Percentiles rank a stretch among this genome's conserved stretches.
phyloP scores from a whole-genome alignment of 35 echinoderm and acorn worm species.

The Nesometra sesokonis region DNA sequence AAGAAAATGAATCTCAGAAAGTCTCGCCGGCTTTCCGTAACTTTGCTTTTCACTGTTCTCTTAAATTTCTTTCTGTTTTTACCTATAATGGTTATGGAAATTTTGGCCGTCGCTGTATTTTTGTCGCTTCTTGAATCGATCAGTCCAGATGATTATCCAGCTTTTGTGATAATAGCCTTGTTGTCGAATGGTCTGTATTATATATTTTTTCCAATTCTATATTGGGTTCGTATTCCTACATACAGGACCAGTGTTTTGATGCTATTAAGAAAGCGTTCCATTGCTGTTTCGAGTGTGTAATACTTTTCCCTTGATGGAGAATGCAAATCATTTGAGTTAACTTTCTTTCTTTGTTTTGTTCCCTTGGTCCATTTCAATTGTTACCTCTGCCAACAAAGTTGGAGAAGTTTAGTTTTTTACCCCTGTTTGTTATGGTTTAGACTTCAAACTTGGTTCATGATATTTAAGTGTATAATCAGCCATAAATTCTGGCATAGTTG shows the following conservation, averaged over 20 bases:
- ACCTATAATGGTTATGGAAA: background rate
- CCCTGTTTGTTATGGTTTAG: no score
- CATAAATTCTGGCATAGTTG: no score
- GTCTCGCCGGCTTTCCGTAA: background rate
- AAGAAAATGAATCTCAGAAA: background rate
- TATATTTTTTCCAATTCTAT: background rate
- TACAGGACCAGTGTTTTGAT: background rate
- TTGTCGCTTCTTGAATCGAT: background rate
- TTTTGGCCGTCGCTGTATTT: background rate
- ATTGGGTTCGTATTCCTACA: background rate
- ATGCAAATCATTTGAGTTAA: no score
- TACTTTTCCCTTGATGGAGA: no score
- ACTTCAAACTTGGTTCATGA: no score
- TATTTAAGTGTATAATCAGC: no score
- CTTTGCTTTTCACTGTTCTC: background rate
- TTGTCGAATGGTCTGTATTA: background rate
- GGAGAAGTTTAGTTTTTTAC: no score
- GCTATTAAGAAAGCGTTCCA: background rate
- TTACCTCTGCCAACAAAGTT: no score
- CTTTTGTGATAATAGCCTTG: background rate
- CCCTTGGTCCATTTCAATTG: no score
- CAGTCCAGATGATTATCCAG: background rate
- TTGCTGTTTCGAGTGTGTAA: background rate
- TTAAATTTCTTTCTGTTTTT: background rate
- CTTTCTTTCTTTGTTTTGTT: no score